Base-by-base conservation (phyloP, 2,797 vertebrate genomes). In the Orientallactaga sibirica region DNA sequence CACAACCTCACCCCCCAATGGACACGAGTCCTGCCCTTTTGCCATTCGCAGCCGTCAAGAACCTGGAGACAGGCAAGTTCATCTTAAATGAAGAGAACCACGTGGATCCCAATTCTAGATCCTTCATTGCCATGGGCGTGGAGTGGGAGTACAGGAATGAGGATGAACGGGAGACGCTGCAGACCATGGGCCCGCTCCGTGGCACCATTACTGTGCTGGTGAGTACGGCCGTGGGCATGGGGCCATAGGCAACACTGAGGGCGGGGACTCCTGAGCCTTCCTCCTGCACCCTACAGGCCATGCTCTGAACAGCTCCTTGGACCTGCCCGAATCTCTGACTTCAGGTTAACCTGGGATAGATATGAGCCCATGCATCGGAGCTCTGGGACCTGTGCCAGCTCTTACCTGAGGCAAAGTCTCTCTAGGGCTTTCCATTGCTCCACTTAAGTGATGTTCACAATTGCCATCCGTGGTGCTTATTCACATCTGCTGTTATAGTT, bases 61-160 rank as follows among this genome's bases (percentile, higher is more conserved):
- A 99, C 94, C 98, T 99, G 97, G 99, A 98, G 73, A 99, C 99
- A 0, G 99, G 99, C 94, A 98, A 98, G 95, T 99, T 99, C 97
- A 99, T 99, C 97, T 97, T 99, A 84, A 99, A 99, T 0, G 98
- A 99, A 92, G 99, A 99, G 88, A 98, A 98, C 74, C 98, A 99
- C 1, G 97, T 98, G 93, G 92, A 93, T 15, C 98, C 99, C 87
- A 98, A 99, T 92, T 98, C 99, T 68, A 98, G 98, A 95, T 98
- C 99, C 0, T 98, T 99, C 97, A 99, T 99, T 71, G 99, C 99
- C 97, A 99, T 99, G 98, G 99, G 99, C 0, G 98, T 99, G 94
- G 99, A 99, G 97, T 99, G 99, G 99, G 99, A 99, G 93, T 99
- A 99, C 96, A 98, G 99, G 88, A 99, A 99, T 15, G 99, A 99